Conservation (phyloP, 2,888 invertebrate genomes). For the Plagodis pulveraria region DNA sequence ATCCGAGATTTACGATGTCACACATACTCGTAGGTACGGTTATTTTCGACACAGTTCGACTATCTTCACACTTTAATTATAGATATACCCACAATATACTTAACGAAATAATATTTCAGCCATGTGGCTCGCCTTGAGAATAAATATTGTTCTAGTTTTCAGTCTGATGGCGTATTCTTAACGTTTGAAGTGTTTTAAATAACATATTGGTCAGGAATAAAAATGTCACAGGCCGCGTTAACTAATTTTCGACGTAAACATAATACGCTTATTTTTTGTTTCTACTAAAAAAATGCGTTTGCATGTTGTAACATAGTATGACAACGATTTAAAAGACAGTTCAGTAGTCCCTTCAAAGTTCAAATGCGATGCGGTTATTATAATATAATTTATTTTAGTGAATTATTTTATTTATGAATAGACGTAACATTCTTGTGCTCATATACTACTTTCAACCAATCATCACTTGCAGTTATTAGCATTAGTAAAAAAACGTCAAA, state of each 20-base stretch:
- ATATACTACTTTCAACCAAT: too few species aligned
- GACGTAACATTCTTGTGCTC: too few species aligned
- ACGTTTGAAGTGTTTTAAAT: conserved; percentile 31
- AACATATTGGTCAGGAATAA: conserved; percentile 33
- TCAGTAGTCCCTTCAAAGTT: too few species aligned
- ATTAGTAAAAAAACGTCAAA: too few species aligned
- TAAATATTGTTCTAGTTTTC: conserved; percentile 57
- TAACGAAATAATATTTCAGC: conserved; percentile 70
- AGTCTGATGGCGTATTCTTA: conserved; percentile 23
- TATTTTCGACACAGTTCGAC: conserved; percentile 76
- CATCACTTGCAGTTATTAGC: too few species aligned
- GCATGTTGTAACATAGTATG: too few species aligned
- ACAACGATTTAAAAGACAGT: too few species aligned
- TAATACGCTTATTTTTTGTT: not conserved
- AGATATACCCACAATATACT: conserved; percentile 64
- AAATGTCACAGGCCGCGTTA: conserved; percentile 25
- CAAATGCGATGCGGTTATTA: too few species aligned
- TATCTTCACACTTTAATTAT: conserved; percentile 80
- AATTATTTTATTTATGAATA: too few species aligned
- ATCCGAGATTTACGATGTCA: conserved; percentile 78
- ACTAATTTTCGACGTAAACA: conserved; percentile 2
- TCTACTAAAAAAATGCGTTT: too few species aligned
- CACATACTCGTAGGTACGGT: conserved; percentile 51
- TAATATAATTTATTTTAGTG: too few species aligned
- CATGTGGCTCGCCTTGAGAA: conserved; percentile 63